Percentiles rank a stretch among this genome's conserved stretches.
Conservation (phyloP, 1,140 invertebrate genomes). For the Augochlora pura region DNA sequence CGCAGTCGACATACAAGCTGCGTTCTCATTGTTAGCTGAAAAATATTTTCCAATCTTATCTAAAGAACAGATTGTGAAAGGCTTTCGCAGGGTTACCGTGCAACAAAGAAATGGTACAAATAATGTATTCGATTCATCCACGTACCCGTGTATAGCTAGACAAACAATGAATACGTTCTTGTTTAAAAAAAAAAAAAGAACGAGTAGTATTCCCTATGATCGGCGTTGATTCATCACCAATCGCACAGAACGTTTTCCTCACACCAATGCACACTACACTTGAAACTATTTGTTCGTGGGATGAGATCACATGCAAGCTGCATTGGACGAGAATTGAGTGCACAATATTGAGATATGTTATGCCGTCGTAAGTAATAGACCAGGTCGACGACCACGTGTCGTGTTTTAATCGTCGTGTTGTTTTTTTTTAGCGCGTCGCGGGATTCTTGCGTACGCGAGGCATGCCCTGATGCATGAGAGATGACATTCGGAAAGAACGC, state of each 20-base stretch:
- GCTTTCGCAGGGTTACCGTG: no score
- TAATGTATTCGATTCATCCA: no score
- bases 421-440: slow-evolving; percentile 51
- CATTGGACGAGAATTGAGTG: slow-evolving; percentile 61
- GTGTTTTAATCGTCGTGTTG: slow-evolving; percentile 39
- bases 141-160: background rate
- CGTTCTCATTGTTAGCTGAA: no score
- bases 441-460: slow-evolving; percentile 52
- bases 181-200: background rate
- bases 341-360: slow-evolving; percentile 61
- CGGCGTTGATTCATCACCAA: slow-evolving; percentile 44
- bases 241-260: slow-evolving; percentile 52
- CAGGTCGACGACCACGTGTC: slow-evolving; percentile 33
- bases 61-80: no score
- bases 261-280: slow-evolving; percentile 56
- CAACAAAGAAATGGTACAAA: no score
- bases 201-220: background rate
- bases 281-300: slow-evolving; percentile 61
- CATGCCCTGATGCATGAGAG: slow-evolving; percentile 68
- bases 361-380: slow-evolving; percentile 61
- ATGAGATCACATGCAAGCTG: slow-evolving; percentile 63
- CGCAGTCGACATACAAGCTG: no score
- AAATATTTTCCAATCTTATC: no score
- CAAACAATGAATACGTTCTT: background rate
- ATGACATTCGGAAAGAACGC: slow-evolving; percentile 57